Conservation (phyloP, 2,888 invertebrate species). For the Watsonalla binaria region DNA sequence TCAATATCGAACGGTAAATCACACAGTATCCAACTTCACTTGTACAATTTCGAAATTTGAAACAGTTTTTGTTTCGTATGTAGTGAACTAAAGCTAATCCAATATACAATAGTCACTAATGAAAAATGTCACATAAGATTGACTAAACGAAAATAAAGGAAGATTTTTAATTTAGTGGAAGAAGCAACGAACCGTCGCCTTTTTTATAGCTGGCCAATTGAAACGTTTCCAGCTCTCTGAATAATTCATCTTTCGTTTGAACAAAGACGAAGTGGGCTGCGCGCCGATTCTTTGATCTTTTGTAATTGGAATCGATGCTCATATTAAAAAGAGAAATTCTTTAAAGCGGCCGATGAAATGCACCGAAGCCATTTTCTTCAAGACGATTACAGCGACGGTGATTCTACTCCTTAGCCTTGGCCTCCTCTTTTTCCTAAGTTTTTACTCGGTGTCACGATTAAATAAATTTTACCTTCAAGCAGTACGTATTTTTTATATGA, state of each 20-base stretch:
- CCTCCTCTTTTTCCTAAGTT: slow-evolving; percentile 20
- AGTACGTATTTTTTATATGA: too few relatives aligned
- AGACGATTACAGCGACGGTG: slow-evolving; percentile 64
- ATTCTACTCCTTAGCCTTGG: slow-evolving; percentile 39
- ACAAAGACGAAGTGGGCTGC: slow-evolving; percentile 79
- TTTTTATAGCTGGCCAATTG: slow-evolving; percentile 79
- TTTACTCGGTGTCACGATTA: slow-evolving; percentile 14
- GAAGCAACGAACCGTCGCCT: slow-evolving; percentile 76
- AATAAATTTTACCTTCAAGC: too few relatives aligned
- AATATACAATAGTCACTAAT: slow-evolving; percentile 28
- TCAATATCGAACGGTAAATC: too few relatives aligned
- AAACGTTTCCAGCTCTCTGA: slow-evolving; percentile 79
- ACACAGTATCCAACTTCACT: too few relatives aligned
- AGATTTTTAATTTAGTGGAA: slow-evolving; percentile 74
- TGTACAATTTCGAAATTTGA: slow-evolving; percentile 4
- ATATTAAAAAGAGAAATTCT: slow-evolving; percentile 77
- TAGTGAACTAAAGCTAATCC: background rate
- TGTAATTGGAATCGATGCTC: slow-evolving; percentile 80
- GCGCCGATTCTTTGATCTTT: slow-evolving; percentile 79
- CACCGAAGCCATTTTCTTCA: slow-evolving; percentile 71
- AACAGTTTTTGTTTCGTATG: background rate
- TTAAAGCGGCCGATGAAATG: slow-evolving; percentile 70
- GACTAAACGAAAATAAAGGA: slow-evolving; percentile 67
- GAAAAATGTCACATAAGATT: slow-evolving; percentile 48
- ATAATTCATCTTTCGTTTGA: slow-evolving; percentile 79